Evolutionary conservation across 2,113 vertebrate species (phyloP), one percentile per base, ranked within the genome.

Genomic region (Ia io): DNA sequence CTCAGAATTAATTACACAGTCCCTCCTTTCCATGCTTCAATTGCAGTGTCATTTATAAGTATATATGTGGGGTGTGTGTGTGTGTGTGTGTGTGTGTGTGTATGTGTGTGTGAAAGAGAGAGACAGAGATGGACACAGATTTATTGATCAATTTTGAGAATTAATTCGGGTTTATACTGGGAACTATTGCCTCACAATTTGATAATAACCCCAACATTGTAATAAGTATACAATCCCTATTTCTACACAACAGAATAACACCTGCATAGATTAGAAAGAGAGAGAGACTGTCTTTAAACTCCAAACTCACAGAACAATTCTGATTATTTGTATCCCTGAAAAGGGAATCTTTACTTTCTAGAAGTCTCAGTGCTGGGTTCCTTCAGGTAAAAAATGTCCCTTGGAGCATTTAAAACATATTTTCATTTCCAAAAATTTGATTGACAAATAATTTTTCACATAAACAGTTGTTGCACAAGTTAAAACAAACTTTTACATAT

Each of bases 371-470:
- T 71, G 23, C n/a, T 90, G 6, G 16, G 17, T 80, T 90, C 28
- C 70, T 90, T 87, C 79, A 93, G 30, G 51, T 53, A 93, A 80
- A 95, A 94, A 56, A 63, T 80, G 93, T 61, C 32, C 51, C 70
- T 73, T 73, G 76, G 12, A 93, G 53, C 22, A 90, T 49, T 88
- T 65, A 80, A 77, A 86, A 95, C 35, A 65, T 67, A 67, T 73
- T 91, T 85, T 84, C 6, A 65, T 80, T 95, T 87, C 18, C 22
- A 91, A 96, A 95, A 77, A 30, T 42, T 74, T 88, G 74, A 88
- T 1, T 86, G 73, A 93, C 61, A 91, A 88, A 61, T 53, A 91
- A 74, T 40, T 67, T 93, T 96, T 77, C 76, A 94, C 14, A 88
- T 49, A 80, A 92, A 84, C 17, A 71, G 42, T 35, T 87, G 25